Evolutionary conservation across 2,888 invertebrate genomes (phyloP).

Genomic region (Campopleginae sp.): DNA sequence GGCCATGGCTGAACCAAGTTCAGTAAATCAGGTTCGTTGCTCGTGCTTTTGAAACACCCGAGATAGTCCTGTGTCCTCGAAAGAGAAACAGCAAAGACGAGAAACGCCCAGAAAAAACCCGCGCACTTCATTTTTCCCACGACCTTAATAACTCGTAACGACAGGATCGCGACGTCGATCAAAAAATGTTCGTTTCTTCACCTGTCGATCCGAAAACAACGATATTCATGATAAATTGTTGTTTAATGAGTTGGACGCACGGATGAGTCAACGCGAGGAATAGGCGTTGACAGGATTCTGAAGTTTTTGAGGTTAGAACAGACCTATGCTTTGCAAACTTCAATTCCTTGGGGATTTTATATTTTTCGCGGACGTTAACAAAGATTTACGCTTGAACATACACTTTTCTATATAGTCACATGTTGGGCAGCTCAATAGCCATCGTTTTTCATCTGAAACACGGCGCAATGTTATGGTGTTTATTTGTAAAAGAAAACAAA

Average conservation of each 20-base stretch:
- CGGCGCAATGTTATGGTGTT: slow-evolving; percentile 6
- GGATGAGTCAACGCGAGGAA: slow-evolving; percentile 54
- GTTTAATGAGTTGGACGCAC: slow-evolving; percentile 49
- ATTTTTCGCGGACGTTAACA: slow-evolving; percentile 1
- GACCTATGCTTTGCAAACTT: not conserved
- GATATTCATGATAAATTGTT: slow-evolving; percentile 55
- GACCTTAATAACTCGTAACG: not conserved
- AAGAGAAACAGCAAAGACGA: slow-evolving; percentile 21
- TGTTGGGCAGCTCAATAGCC: not conserved
- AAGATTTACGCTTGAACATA: slow-evolving; percentile 2
- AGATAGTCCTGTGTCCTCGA: slow-evolving; percentile 69
- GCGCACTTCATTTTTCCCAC: slow-evolving; percentile 33
- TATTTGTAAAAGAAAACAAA: slow-evolving; percentile 8
- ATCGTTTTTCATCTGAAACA: slow-evolving; percentile 8
- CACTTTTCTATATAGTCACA: slow-evolving; percentile 19
- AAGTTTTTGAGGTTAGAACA: slow-evolving; percentile 45
- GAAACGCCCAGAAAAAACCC: slow-evolving; percentile 56
- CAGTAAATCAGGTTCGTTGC: slow-evolving; percentile 74
- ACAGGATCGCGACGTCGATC: not conserved
- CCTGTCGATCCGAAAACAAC: slow-evolving; percentile 4
- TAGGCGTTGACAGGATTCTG: slow-evolving; percentile 39
- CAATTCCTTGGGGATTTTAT: not conserved
- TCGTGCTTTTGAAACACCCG: slow-evolving; percentile 78
- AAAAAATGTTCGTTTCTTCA: slow-evolving; percentile 16
- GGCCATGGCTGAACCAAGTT: slow-evolving; percentile 71